Evolutionary conservation across 2,888 invertebrate genomes (phyloP).

Genomic region (Alcis repandata): DNA sequence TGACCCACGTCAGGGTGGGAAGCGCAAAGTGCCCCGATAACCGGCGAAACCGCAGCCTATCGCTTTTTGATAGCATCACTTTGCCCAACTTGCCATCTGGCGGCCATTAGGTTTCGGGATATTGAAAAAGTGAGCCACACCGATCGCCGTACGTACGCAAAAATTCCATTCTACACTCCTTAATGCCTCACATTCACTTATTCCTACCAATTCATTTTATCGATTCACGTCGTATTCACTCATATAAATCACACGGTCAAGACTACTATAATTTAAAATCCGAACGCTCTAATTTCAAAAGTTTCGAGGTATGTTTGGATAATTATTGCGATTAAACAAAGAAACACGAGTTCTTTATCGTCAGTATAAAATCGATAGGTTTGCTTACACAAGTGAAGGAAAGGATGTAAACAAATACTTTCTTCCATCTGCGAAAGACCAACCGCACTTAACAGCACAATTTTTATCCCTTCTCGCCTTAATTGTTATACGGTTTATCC

Average conservation of each 20-base stretch:
- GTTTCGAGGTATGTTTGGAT: background rate
- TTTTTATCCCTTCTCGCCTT: slow-evolving; percentile 59
- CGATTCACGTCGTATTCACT: slow-evolving; percentile 22
- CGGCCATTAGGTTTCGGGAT: slow-evolving; percentile 83
- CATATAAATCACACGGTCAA: slow-evolving; percentile 7
- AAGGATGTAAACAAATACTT: slow-evolving; percentile 30
- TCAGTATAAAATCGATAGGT: slow-evolving; percentile 17
- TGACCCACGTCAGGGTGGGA: slow-evolving; percentile 75
- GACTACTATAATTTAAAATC: slow-evolving; percentile 23
- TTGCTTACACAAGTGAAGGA: slow-evolving; percentile 16
- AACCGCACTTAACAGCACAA: slow-evolving; percentile 43
- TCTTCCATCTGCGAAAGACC: slow-evolving; percentile 30
- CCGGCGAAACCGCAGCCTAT: slow-evolving; percentile 83
- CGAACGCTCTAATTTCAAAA: slow-evolving; percentile 16
- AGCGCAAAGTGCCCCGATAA: slow-evolving; percentile 84
- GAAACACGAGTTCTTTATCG: slow-evolving; percentile 19
- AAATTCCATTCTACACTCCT: slow-evolving; percentile 47
- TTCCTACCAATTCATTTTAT: slow-evolving; percentile 30
- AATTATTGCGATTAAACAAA: slow-evolving; percentile 4
- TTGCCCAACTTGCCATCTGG: slow-evolving; percentile 85
- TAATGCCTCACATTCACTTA: slow-evolving; percentile 38
- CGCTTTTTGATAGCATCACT: slow-evolving; percentile 87
- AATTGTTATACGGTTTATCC: slow-evolving; percentile 76
- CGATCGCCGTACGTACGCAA: slow-evolving; percentile 60
- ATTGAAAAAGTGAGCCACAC: slow-evolving; percentile 83